phyloP scores from a whole-genome alignment of 2,888 invertebrate species.

The Coenonympha arcania region DNA sequence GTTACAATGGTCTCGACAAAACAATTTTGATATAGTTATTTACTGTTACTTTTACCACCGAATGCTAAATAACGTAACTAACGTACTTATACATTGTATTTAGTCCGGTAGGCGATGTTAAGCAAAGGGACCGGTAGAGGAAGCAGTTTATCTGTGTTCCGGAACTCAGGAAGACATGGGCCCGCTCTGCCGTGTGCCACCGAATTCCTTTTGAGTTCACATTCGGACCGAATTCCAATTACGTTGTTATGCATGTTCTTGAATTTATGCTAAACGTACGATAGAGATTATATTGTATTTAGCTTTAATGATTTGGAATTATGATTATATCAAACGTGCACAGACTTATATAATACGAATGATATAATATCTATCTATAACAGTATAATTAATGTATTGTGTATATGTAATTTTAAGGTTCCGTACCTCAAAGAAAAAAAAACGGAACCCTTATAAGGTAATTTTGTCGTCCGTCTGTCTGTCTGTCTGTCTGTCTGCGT shows the following conservation, averaged over 20 bases:
- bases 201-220: conserved; percentile 63
- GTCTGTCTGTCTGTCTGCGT: too few species aligned
- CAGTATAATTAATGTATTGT: too few species aligned
- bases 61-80: conserved; percentile 31
- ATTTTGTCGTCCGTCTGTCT: too few species aligned
- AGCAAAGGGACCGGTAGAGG: conserved; percentile 70
- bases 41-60: background rate
- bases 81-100: conserved; percentile 56
- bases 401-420: too few species aligned
- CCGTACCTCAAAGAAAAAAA: too few species aligned
- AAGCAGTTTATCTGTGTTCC: conserved; percentile 71
- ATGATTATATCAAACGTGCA: too few species aligned
- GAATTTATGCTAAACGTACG: conserved; percentile 9
- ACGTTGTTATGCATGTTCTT: conserved; percentile 28
- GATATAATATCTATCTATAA: too few species aligned
- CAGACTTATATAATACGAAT: too few species aligned
- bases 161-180: conserved; percentile 69
- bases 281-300: background rate
- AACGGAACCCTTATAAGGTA: too few species aligned
- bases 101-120: conserved; percentile 66
- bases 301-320: background rate
- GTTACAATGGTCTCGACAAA: too few species aligned
- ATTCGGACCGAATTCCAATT: conserved; percentile 52
- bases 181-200: conserved; percentile 47
- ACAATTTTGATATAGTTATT: too few species aligned